Conservation (phyloP, 2,888 invertebrate genomes). For the Eilema caniola region DNA sequence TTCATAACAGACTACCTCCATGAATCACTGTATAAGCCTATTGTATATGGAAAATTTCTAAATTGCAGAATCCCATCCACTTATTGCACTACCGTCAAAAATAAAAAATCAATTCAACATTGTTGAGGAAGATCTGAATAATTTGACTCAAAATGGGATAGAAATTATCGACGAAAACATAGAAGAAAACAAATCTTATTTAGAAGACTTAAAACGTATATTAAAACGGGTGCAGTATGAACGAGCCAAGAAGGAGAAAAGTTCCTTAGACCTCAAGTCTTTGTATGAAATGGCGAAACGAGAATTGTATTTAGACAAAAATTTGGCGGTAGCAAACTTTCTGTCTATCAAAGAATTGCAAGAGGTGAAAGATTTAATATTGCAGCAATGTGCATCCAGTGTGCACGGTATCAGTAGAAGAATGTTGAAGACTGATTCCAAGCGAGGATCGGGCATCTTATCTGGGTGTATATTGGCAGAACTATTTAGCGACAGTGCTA, state of each 20-base stretch:
- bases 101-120: slow-evolving; percentile 66
- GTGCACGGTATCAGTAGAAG: slow-evolving; percentile 68
- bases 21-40: neutral
- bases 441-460: slow-evolving; percentile 41
- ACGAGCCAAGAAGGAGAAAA: slow-evolving; percentile 58
- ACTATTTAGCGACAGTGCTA: slow-evolving; percentile 41
- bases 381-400: slow-evolving; percentile 63
- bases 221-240: slow-evolving; percentile 62
- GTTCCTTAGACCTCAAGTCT: slow-evolving; percentile 64
- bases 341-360: slow-evolving; percentile 69
- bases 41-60: slow-evolving; percentile 9
- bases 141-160: slow-evolving; percentile 70
- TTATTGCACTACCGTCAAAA: slow-evolving; percentile 53
- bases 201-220: slow-evolving; percentile 72
- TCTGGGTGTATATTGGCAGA: slow-evolving; percentile 68
- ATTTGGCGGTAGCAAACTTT: slow-evolving; percentile 55
- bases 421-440: slow-evolving; percentile 49
- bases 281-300: slow-evolving; percentile 74
- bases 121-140: slow-evolving; percentile 61
- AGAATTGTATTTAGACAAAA: slow-evolving; percentile 31
- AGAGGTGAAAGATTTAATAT: slow-evolving; percentile 72
- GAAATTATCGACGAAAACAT: slow-evolving; percentile 77
- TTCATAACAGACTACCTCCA: neutral
- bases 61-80: slow-evolving; percentile 15
- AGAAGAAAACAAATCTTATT: slow-evolving; percentile 70